Conservation (phyloP, 2,113 vertebrate genomes). For the Oxyruncus cristatus region DNA sequence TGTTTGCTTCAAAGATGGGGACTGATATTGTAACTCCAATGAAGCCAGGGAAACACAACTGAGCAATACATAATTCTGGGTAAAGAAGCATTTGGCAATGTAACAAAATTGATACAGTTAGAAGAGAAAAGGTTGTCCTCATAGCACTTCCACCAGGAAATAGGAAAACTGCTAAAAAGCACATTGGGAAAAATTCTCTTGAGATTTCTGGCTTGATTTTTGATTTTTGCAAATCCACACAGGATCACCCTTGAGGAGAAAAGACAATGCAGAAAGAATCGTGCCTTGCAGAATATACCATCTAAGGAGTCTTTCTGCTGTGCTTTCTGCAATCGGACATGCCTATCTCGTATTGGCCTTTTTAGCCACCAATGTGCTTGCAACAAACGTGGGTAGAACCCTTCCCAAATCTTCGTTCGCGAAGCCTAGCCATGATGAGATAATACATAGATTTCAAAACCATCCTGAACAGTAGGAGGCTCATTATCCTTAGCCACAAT, state of each 20-base stretch:
- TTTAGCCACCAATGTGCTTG: too few species aligned
- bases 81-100: neutral
- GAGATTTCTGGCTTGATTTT: neutral
- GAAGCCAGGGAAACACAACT: neutral
- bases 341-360: too few species aligned
- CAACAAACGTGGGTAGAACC: too few species aligned
- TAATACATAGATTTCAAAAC: neutral
- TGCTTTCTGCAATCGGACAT: too few species aligned
- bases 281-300: too few species aligned
- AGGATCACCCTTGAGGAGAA: too few species aligned
- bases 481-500: neutral
- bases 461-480: neutral
- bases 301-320: too few species aligned
- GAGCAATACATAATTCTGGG: neutral
- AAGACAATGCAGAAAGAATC: too few species aligned
- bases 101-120: neutral
- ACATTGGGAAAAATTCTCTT: neutral
- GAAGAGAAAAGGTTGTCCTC: neutral
- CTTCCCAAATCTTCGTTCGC: too few species aligned
- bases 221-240: neutral
- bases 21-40: neutral
- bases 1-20: neutral
- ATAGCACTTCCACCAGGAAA: neutral
- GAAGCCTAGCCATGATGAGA: too few species aligned
- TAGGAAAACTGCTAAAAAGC: neutral